Evolutionary conservation across 2,888 invertebrate species (phyloP), one percentile per base, ranked within the genome.

Genomic region (Apodemia duryi): DNA sequence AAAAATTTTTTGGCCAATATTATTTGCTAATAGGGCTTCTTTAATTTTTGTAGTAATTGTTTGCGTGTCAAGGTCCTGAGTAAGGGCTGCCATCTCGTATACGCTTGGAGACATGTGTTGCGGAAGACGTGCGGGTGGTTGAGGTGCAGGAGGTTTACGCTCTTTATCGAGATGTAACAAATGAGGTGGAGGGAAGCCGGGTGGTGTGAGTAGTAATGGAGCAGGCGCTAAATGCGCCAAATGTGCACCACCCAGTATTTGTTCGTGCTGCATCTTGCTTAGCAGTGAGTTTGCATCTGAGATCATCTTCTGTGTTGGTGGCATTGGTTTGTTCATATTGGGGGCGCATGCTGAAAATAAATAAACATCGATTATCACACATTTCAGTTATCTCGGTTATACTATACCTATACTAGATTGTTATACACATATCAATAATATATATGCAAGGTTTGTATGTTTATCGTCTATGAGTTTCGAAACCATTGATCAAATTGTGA

Each of bases 1-100:
- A 79, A 99, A 99, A 70, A 98, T 97, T 93, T 99, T 99, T 88
- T 99, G 99, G 3, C 99, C 99, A 73, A 99, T 98, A 81, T 99
- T 99, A 84, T 99, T 98, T 52, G 98, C 98, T 64, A 99, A 92
- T 10, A 99, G 92, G 0, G 98, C 98, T 85, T 99, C 99, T 83
- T 99, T 99, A 82, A 99, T 98, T 85, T 98, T 97, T 9, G 98
- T 98, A 2, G 99, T 99, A 76, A 99, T 98, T 29, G 96, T 95
- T 82, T 98, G 98, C 1, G 99, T 99, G 86, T 99, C 99, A 70
- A 99, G 93, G 84, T 98, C 98, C 77, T 98, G 98, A 10, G 98
- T 98, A 60, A 98, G 93, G 5, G 98, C 98, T 1, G 98, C 98
- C 96, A 98, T 98, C 87, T 99, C 98, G 85, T 98, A 98, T 21